Evolutionary conservation across 2,888 invertebrate species (phyloP).

Genomic region (Hoplodrina ambigua): DNA sequence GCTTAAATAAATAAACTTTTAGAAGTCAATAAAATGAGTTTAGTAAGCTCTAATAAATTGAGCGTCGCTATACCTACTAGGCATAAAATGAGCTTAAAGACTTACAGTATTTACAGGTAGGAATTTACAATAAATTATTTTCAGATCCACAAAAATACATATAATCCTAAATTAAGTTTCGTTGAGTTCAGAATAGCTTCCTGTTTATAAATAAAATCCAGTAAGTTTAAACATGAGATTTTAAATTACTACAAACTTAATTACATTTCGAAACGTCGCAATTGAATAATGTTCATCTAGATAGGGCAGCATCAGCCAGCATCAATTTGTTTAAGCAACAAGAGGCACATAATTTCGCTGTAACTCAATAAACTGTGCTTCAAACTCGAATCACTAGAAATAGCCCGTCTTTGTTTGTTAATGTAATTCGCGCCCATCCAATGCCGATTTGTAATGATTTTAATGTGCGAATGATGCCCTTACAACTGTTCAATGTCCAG

Average conservation of each 20-base stretch:
- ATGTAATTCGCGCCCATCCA: conserved; percentile 82
- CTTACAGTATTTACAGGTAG: too few relatives aligned
- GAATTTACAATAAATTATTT: too few relatives aligned
- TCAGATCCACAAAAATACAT: too few relatives aligned
- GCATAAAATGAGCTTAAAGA: too few relatives aligned
- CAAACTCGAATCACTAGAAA: conserved; percentile 81
- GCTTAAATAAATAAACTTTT: too few relatives aligned
- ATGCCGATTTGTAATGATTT: conserved; percentile 87
- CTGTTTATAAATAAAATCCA: neutral
- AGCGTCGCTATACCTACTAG: too few relatives aligned
- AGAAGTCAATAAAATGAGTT: too few relatives aligned
- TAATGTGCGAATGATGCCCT: conserved; percentile 80
- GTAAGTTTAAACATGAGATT: neutral
- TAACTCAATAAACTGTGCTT: conserved; percentile 81
- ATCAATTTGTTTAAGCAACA: conserved; percentile 77
- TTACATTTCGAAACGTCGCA: conserved; percentile 60
- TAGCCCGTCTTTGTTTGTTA: conserved; percentile 79
- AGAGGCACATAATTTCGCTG: conserved; percentile 84
- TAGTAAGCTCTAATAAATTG: too few relatives aligned
- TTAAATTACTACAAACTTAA: conserved; percentile 63
- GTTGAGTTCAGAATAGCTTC: neutral
- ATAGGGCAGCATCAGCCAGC: conserved; percentile 27
- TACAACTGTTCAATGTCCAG: conserved; percentile 8
- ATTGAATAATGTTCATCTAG: conserved; percentile 60
- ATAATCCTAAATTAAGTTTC: too few relatives aligned